Base-by-base conservation (phyloP, 2,113 vertebrate genomes). In the Nicator chloris region DNA sequence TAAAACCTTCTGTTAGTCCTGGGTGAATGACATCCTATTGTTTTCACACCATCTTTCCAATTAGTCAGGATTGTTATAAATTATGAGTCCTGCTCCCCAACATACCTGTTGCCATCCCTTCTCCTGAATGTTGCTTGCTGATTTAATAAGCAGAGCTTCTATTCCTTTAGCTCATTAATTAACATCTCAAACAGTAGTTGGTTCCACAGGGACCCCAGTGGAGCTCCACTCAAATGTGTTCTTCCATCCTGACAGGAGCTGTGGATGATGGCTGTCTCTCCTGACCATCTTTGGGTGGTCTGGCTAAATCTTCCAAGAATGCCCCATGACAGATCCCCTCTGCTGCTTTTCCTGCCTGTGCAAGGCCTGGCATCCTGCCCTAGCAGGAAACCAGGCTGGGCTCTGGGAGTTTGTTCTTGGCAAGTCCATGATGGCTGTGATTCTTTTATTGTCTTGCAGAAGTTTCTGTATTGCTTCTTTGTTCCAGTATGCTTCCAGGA, bases 401-500 rank as follows among this genome's bases (percentile, higher is more conserved):
- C 71, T 40, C 49, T 60, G 57, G 8, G 23, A 56, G 28, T 60
- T 68, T 61, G 24, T 75, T 65, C 71, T 79, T 95, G 92, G 66
- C 75, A 79, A 80, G 42, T 47, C 66, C 6, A 0, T 8, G 15
- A 24, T 69, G 75, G 21, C 82, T 85, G 9, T 45, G 72, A 53
- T 14, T 76, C 61, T n/a, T 81, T 68, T 56, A 2, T 82, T 92
- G 35, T 88, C 71, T 76, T 61, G 37, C 79, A 80, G 76, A 80
- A 60, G 40, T 56, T 88, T 60, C 47, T 50, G 14, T 51, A 13
- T 71, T 47, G 40, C 56, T 71, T 60, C 33, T 68, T 76, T 54
- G 19, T 92, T 72, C 61, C 82, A 56, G 7, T 79, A 15, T 68
- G 66, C 86, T 94, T 94, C 75, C 86, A 92, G 92, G 86, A 93